These are phyloP conservation scores for Coregonus sp. DNA, from an alignment of 2,797 vertebrate species.

Conservation along the genomic window DNA sequence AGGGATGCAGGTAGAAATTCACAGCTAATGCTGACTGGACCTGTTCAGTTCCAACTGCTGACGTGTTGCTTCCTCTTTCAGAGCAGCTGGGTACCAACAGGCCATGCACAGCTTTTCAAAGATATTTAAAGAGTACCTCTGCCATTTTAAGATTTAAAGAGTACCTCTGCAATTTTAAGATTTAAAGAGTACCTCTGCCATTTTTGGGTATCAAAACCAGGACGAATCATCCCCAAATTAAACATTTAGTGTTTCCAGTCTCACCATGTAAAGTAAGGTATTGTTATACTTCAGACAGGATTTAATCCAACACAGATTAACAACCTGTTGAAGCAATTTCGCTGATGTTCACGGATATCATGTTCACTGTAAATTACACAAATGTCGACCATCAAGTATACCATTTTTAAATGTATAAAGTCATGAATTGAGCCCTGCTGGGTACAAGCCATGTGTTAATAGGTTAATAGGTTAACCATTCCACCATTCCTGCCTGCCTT, in stretches of 20 bases:
- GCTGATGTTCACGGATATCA: neutral
- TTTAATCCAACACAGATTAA: neutral
- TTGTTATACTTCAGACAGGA: neutral
- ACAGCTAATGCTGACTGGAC: conserved; percentile 36
- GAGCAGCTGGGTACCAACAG: neutral
- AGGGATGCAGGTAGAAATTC: conserved; percentile 52
- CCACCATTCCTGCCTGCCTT: conserved; percentile 17
- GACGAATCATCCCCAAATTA: too few species aligned
- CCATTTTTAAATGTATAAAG: neutral
- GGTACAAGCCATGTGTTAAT: conserved; percentile 31
- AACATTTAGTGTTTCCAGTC: too few species aligned
- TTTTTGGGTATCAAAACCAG: too few species aligned
- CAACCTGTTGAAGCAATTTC: neutral
- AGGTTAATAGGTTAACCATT: conserved; percentile 24
- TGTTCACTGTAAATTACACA: neutral
- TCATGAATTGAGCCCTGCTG: conserved; percentile 23
- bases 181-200: too few species aligned
- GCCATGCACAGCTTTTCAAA: neutral
- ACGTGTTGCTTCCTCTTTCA: conserved; percentile 29
- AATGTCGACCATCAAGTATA: too few species aligned
- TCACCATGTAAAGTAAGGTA: neutral
- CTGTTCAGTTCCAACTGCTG: conserved; percentile 50
- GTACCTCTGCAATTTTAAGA: too few species aligned
- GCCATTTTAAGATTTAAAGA: too few species aligned
- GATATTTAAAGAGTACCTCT: too few species aligned